Evolutionary conservation across 2,113 vertebrate species (phyloP), one percentile per base, ranked within the genome.

Genomic region (Ochotona curzoniae): DNA sequence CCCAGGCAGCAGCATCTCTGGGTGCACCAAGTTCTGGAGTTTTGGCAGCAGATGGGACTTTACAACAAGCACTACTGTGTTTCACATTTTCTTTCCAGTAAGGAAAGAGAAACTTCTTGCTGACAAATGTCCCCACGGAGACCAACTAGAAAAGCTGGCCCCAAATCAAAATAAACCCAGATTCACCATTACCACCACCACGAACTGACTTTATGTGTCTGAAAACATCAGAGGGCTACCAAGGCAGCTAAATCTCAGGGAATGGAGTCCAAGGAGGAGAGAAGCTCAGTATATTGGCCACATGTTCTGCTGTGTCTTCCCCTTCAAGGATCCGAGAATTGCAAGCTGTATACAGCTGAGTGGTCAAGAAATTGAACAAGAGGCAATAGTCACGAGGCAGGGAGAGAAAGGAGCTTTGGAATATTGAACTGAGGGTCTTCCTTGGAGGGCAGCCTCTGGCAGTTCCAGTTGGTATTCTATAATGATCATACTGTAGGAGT

Each of bases 91-190:
- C 92, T 83, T 87, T 75, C 47, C 3, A 25, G 71, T 38, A 47
- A 63, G 9, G 51, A 61, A 73, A 89, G 89, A 87, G 81, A 83
- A 90, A 90, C 21, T 89, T 89, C 64, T 69, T 91, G 80, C 32
- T 71, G 83, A 73, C 75, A 88, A 82, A 80, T 76, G 32, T 63
- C 32, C 38, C 23, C 47, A n/a, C 4, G 47, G 82, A 87, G 73
- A 83, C 75, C 66, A 70, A 25, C 7, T 67, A 61, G 67, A 90
- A 85, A 76, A 84, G n/a, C 8, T 70, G 73, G 28, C 49, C 28
- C 20, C 12, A 47, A 26, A 75, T 79, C 32, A 93, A 94, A 66
- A 69, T 26, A 86, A 78, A 70, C 35, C 25, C 64, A 44, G 38
- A 44, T 44, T 44, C 38, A 69, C 47, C n/a, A 63, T 26, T 20